phyloP scores from a whole-genome alignment of 1,140 invertebrate genomes.

The Megalopta genalis region DNA sequence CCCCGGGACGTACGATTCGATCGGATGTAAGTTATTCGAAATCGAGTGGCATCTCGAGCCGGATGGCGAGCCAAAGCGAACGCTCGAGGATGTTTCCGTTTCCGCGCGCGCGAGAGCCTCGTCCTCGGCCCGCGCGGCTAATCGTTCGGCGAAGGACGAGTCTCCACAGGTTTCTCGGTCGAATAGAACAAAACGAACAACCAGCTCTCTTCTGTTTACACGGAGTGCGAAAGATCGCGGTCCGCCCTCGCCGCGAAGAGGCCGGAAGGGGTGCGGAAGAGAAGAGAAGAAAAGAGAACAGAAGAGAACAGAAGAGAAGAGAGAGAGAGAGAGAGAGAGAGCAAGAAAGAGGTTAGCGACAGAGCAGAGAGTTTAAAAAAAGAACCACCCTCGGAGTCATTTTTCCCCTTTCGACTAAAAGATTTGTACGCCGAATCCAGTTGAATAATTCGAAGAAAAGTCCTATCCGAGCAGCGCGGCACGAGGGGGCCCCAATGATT shows the following conservation, averaged over 20 bases:
- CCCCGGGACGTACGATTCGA: constrained; percentile 37
- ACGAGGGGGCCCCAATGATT: too few relatives aligned
- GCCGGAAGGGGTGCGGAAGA: not conserved
- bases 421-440: too few relatives aligned
- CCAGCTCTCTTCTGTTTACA: not conserved
- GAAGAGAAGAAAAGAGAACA: too few relatives aligned
- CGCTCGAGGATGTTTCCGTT: too few relatives aligned
- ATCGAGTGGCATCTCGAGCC: constrained; percentile 13
- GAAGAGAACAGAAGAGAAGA: too few relatives aligned
- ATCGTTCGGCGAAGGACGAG: not conserved
- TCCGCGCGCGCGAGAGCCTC: too few relatives aligned
- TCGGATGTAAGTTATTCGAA: constrained; percentile 19
- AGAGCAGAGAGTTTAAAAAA: not conserved
- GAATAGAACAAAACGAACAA: constrained; percentile 8
- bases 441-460: too few relatives aligned
- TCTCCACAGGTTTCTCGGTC: not conserved
- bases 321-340: not conserved
- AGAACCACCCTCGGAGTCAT: not conserved
- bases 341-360: too few relatives aligned
- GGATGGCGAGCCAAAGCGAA: constrained; percentile 29
- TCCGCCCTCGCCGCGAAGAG: not conserved
- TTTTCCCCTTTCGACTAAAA: not conserved
- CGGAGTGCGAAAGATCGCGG: not conserved
- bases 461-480: too few relatives aligned
- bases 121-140: too few relatives aligned